Conservation (phyloP, 2,113 vertebrate genomes). For the Empidonax traillii region DNA sequence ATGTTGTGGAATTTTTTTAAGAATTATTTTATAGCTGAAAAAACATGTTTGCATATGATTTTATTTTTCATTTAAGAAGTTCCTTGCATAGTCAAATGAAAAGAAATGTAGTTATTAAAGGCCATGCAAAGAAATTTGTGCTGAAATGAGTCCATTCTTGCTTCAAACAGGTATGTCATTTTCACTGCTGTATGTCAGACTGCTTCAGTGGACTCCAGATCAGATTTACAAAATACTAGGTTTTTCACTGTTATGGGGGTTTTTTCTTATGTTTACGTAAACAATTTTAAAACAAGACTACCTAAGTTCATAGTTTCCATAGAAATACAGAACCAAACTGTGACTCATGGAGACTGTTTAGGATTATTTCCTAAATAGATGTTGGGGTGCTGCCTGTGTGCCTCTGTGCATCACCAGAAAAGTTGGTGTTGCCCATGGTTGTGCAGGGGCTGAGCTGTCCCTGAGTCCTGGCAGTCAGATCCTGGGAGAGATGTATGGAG, state of each 20-base stretch:
- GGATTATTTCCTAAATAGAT: not conserved
- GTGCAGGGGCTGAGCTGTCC: not conserved
- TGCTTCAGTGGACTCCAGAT: not conserved
- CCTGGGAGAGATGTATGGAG: accelerated
- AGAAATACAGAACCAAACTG: not conserved
- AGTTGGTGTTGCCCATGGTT: accelerated
- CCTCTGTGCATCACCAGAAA: not conserved
- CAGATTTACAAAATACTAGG: not conserved
- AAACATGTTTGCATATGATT: not conserved
- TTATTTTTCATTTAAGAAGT: not conserved
- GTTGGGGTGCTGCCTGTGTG: not conserved
- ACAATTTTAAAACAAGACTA: not conserved
- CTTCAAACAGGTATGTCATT: not conserved
- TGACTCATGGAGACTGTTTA: not conserved
- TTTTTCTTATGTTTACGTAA: not conserved
- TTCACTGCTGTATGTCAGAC: not conserved
- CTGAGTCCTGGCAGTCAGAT: not conserved
- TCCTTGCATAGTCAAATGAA: not conserved
- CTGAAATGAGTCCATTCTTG: not conserved
- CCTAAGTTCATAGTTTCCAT: not conserved
- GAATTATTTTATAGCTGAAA: not conserved
- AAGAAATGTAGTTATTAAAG: not conserved
- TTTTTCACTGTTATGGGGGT: not conserved
- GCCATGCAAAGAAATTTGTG: not conserved
- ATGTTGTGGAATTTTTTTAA: not conserved